Percentiles rank a stretch among this genome's conserved stretches.
These are phyloP conservation scores for Hemiscyllium ocellatum DNA, from an alignment of 2,113 vertebrate genomes.

Conservation along the genomic window DNA sequence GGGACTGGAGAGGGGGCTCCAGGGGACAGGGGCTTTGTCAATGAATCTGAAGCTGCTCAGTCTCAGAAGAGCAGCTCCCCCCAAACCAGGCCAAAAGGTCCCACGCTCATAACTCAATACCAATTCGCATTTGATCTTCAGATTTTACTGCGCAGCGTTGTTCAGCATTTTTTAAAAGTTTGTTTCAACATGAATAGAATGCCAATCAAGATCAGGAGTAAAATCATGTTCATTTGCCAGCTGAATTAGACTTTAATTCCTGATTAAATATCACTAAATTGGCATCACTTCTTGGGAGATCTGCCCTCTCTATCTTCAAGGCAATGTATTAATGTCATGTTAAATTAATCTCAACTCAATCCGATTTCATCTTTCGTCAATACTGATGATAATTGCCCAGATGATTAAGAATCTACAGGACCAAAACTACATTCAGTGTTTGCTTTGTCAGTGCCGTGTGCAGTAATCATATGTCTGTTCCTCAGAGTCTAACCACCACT, in stretches of 20 bases:
- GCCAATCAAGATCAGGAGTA: not conserved
- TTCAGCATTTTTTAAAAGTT: not conserved
- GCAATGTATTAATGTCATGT: not conserved
- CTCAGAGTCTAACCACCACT: not conserved
- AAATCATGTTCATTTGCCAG: not conserved
- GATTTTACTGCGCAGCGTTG: not conserved
- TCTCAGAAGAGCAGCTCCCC: not conserved
- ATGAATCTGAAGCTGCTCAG: not conserved
- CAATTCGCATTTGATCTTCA: not conserved
- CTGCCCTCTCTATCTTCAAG: conserved; percentile 13
- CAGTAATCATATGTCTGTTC: not conserved
- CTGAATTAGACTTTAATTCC: not conserved
- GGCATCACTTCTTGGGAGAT: not conserved
- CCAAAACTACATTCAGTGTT: not conserved
- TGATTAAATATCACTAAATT: not conserved
- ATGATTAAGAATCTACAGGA: not conserved
- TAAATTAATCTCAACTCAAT: conserved; percentile 1
- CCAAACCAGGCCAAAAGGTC: not conserved
- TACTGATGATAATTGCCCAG: conserved; percentile 16
- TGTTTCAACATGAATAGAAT: not conserved
- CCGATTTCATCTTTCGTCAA: conserved; percentile 6
- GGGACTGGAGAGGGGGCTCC: not conserved
- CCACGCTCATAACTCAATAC: not conserved
- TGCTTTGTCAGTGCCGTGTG: not conserved
- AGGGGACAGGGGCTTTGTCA: not conserved